Conservation (phyloP, 2,888 invertebrate species). For the Eucriotettix oculatus region DNA sequence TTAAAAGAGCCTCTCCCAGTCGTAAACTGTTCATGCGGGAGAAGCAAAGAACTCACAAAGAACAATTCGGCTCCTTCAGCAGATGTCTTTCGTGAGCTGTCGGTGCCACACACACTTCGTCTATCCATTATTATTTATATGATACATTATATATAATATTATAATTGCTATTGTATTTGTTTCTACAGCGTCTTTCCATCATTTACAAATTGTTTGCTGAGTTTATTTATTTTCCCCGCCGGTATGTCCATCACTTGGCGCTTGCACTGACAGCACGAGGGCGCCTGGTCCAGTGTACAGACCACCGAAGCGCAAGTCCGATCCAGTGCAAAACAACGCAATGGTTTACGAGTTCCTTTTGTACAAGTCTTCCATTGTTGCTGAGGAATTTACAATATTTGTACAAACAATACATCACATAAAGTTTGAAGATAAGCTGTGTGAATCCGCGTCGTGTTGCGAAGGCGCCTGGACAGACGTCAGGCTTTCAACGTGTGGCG, state of each 20-base stretch:
- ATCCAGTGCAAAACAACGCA: background rate
- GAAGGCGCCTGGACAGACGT: too few species aligned
- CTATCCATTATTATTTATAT: constrained; percentile 10
- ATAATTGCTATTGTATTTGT: constrained; percentile 13
- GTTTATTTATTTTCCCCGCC: background rate
- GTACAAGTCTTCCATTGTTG: background rate
- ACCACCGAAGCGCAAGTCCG: background rate
- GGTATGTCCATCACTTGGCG: background rate
- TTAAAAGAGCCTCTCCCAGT: background rate
- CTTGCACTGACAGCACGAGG: background rate
- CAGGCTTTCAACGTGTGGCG: too few species aligned
- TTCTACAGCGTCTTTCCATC: constrained; percentile 7
- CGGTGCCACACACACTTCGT: constrained; percentile 3
- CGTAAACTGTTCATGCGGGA: background rate
- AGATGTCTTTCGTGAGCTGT: background rate
- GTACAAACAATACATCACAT: too few species aligned
- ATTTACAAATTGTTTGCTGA: background rate
- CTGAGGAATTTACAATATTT: background rate
- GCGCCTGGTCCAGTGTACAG: too few species aligned
- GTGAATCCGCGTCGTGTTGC: too few species aligned
- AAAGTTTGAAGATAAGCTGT: too few species aligned
- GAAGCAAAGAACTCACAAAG: constrained; percentile 1
- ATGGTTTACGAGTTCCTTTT: background rate
- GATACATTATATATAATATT: constrained; percentile 14
- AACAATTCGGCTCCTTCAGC: background rate